Conservation (phyloP, 2,797 vertebrate species). For the Sciurus carolinensis region DNA sequence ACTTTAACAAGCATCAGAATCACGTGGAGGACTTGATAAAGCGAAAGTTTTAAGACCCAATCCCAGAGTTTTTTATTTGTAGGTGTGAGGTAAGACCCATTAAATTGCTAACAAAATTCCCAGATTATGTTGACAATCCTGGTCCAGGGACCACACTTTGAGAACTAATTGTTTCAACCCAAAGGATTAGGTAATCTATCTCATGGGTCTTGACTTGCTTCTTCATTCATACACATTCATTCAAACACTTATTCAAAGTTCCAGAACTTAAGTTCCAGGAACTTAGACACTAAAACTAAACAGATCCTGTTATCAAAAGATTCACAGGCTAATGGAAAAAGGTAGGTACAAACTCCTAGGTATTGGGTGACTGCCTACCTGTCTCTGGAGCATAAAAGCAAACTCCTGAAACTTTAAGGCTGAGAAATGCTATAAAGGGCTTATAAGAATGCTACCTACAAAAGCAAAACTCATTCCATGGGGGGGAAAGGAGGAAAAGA, state of each 20-base stretch:
- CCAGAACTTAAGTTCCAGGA: neutral
- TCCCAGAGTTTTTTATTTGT: conserved; percentile 12
- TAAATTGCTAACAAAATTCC: conserved; percentile 37
- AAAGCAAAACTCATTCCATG: neutral
- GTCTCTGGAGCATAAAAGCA: too few relatives aligned
- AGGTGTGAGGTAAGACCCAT: neutral
- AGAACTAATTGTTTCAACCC: conserved; percentile 37
- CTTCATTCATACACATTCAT: neutral
- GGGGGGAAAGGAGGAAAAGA: neutral
- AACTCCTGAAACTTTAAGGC: neutral
- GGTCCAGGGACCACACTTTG: neutral
- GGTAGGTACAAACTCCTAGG: neutral
- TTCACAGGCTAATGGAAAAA: conserved; percentile 14
- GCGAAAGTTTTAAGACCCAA: neutral
- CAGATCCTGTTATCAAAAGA: conserved; percentile 56
- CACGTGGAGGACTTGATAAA: conserved; percentile 10
- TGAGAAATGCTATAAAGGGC: neutral
- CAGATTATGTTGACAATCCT: neutral
- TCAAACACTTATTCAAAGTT: neutral
- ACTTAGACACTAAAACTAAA: conserved; percentile 48
- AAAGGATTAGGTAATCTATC: conserved; percentile 18
- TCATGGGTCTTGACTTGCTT: conserved; percentile 44
- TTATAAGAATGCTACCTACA: neutral
- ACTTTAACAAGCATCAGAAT: conserved; percentile 40
- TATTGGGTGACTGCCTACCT: too few relatives aligned